A percentile compares a stretch with the other conserved stretches of the same genome.
phyloP scores from a whole-genome alignment of 2,113 vertebrate genomes.

The Heterochromis multidens region DNA sequence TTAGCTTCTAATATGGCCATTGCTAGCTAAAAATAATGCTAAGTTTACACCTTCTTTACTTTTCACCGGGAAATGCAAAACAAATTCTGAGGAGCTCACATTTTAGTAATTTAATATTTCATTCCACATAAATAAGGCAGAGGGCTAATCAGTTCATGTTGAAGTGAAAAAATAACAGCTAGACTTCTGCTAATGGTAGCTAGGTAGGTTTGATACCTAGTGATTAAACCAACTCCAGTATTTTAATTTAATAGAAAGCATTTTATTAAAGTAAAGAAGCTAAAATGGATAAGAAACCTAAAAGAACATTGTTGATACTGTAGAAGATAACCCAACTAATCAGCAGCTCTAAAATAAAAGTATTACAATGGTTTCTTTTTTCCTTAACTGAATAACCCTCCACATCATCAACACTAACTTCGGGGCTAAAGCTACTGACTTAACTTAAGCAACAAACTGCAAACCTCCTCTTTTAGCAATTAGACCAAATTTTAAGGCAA shows the following conservation, averaged over 20 bases:
- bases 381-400: too few species aligned
- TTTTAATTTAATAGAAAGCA: neutral
- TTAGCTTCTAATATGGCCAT: neutral
- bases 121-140: neutral
- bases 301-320: too few species aligned
- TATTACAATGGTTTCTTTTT: too few species aligned
- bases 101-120: neutral
- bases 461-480: neutral
- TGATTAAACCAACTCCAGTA: too few species aligned
- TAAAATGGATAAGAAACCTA: too few species aligned
- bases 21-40: neutral
- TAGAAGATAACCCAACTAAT: too few species aligned
- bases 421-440: too few species aligned
- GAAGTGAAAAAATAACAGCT: fast-evolving
- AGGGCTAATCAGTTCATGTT: neutral
- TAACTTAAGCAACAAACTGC: neutral
- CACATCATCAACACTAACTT: too few species aligned
- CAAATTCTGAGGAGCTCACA: neutral
- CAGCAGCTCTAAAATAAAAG: too few species aligned
- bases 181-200: neutral
- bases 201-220: fast-evolving
- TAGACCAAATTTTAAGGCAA: neutral
- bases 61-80: neutral
- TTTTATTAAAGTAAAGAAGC: neutral
- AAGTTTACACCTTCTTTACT: neutral